A percentile compares a stretch with the other conserved stretches of the same genome.
phyloP scores from a whole-genome alignment of 2,113 vertebrate genomes.

The Hystrix cristata region DNA sequence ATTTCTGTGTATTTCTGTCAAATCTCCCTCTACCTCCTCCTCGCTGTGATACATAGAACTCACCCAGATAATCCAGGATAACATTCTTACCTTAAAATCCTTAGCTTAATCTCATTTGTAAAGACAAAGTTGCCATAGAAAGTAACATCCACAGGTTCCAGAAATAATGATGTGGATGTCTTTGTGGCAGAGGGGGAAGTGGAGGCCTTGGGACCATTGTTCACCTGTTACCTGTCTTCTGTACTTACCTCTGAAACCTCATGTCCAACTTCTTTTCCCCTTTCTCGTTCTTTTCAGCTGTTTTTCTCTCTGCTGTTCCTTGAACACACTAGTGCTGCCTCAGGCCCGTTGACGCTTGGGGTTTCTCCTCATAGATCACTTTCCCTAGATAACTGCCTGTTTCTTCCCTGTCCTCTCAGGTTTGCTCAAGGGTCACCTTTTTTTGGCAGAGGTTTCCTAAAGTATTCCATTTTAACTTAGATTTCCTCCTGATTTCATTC shows the following conservation, averaged over 20 bases:
- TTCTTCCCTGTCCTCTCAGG: background rate
- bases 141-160: background rate
- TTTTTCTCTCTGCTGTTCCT: background rate
- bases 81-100: background rate
- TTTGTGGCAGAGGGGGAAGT: background rate
- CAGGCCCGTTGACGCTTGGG: background rate
- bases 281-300: slow-evolving; percentile 1
- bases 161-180: background rate
- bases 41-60: background rate
- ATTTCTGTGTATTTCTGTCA: background rate
- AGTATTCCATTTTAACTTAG: background rate
- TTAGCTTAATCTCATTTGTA: slow-evolving; percentile 4
- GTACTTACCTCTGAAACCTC: background rate
- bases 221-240: background rate
- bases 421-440: background rate
- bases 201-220: background rate
- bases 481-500: background rate
- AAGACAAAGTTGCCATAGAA: background rate
- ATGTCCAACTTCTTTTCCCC: background rate
- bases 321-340: background rate
- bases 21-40: background rate
- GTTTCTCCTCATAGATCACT: background rate
- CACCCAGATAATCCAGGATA: background rate
- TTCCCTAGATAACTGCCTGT: background rate
- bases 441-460: background rate